These are phyloP conservation scores for Listrodromus nycthemerus DNA, from an alignment of 2,888 invertebrate species.

Conservation along the genomic window DNA sequence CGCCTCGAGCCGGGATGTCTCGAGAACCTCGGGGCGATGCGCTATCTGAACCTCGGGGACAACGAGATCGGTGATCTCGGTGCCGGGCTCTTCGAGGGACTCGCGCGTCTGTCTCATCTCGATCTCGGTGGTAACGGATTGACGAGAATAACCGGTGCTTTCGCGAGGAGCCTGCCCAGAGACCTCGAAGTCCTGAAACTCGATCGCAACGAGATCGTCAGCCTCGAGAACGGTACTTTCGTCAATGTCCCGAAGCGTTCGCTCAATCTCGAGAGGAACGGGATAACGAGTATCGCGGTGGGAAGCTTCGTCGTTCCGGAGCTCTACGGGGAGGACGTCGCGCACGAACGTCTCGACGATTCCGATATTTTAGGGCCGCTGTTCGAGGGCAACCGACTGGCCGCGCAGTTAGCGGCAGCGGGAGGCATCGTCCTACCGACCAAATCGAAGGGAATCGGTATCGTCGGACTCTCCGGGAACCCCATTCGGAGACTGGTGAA, in stretches of 20 bases:
- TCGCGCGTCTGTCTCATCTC: conserved; percentile 82
- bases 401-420: neutral
- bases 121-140: conserved; percentile 83
- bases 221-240: conserved; percentile 82
- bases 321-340: conserved; percentile 84
- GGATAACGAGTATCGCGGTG: conserved; percentile 31
- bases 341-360: conserved; percentile 27
- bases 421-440: conserved; percentile 68
- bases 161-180: conserved; percentile 80
- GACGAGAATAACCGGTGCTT: conserved; percentile 78
- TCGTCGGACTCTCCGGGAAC: conserved; percentile 76
- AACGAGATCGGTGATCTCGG: conserved; percentile 79
- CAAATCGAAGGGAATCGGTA: conserved; percentile 18
- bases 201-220: conserved; percentile 82
- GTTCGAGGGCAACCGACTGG: conserved; percentile 1
- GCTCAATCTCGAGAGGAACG: conserved; percentile 34
- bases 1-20: conserved; percentile 11
- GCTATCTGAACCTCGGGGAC: conserved; percentile 79
- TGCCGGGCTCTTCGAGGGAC: conserved; percentile 80
- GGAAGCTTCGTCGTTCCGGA: conserved; percentile 35
- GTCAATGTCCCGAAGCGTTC: conserved; percentile 65
- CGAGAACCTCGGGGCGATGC: conserved; percentile 58
- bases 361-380: conserved; percentile 30
- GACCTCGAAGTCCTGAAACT: conserved; percentile 82
- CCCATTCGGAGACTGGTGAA: conserved; percentile 79